Conservation (phyloP, 2,113 vertebrate genomes). For the Sinocyclocheilus maitianheensis region DNA sequence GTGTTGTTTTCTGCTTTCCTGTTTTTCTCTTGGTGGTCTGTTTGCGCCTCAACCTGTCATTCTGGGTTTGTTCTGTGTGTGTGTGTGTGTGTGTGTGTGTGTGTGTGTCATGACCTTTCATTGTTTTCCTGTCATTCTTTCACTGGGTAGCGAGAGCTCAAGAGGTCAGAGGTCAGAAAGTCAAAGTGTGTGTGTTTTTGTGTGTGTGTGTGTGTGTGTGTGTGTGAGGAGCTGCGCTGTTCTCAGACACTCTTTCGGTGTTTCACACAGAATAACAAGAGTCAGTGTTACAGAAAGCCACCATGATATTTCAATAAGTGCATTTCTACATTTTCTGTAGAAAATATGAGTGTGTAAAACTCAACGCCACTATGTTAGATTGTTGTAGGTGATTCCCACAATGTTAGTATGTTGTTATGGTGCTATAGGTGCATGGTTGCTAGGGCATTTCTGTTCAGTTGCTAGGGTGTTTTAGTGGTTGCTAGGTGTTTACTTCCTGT, state of each 20-base stretch:
- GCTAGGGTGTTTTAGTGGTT: too few relatives aligned
- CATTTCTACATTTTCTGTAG: too few relatives aligned
- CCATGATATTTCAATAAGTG: too few relatives aligned
- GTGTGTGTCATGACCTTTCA: conserved; percentile 42
- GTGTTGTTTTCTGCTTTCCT: background rate
- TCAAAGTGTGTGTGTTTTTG: conserved; percentile 1
- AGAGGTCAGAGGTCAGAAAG: conserved; percentile 15
- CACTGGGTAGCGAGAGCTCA: conserved; percentile 15
- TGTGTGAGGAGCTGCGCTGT: background rate
- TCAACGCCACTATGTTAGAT: background rate
- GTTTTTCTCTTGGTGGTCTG: conserved; percentile 23
- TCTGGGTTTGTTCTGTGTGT: background rate
- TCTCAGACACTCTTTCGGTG: background rate
- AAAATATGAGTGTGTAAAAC: background rate
- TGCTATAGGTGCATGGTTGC: background rate
- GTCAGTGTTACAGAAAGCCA: background rate
- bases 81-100: conserved; percentile 35
- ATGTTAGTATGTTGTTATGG: background rate
- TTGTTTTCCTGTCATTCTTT: conserved; percentile 41
- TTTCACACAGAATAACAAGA: background rate
- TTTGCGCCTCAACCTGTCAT: conserved; percentile 21
- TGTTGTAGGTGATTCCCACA: background rate
- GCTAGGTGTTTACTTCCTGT: too few relatives aligned
- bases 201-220: too few relatives aligned
- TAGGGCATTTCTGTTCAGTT: background rate